Evolutionary conservation across 2,797 vertebrate species (phyloP), one percentile per base, ranked within the genome.

Genomic region (Bradypodion ventrale): DNA sequence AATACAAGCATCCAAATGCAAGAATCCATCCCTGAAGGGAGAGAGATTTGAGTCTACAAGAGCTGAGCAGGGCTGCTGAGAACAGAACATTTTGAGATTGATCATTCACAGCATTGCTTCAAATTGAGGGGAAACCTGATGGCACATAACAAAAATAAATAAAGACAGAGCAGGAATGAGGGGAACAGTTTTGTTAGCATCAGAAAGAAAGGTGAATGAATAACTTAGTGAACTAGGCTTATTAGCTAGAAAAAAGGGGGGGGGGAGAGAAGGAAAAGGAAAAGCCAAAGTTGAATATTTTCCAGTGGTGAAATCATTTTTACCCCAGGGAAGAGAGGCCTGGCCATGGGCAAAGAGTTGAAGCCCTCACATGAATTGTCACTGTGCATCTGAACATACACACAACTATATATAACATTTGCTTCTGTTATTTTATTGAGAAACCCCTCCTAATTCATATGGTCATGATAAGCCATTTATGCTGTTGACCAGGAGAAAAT

Each of bases 161-260:
- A 40, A 70, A 7, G n/a, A 32, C 32, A 6, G 29, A 87, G 35
- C 40, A 68, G 23, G 23, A 59, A 73, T 25, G 60, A 75, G 63
- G 56, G 62, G 79, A n/a, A 46, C 75, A 46, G 73, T 72, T 68
- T 87, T 83, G 83, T 89, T 73, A 84, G 83, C 15, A 81, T 29
- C 37, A 75, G 60, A 75, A 89, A 66, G 78, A 83, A 82, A 0
- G 2, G 84, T 89, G 81, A 79, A 1, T 0, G 62, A 37, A 65
- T 85, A 87, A 86, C 1, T 1, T 52, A 83, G 65, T 68, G 29
- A 79, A 83, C 4, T 15, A 81, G 72, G 82, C 78, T 82, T 83
- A 89, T 87, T 63, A 91, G 80, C 75, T 85, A 88, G 63, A n/a
- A n/a, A n/a, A n/a, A n/a, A n/a, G n/a, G n/a, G n/a, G n/a, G 46